Evolutionary conservation across 2,113 vertebrate species (phyloP).

Genomic region (Australoheros scitulus): DNA sequence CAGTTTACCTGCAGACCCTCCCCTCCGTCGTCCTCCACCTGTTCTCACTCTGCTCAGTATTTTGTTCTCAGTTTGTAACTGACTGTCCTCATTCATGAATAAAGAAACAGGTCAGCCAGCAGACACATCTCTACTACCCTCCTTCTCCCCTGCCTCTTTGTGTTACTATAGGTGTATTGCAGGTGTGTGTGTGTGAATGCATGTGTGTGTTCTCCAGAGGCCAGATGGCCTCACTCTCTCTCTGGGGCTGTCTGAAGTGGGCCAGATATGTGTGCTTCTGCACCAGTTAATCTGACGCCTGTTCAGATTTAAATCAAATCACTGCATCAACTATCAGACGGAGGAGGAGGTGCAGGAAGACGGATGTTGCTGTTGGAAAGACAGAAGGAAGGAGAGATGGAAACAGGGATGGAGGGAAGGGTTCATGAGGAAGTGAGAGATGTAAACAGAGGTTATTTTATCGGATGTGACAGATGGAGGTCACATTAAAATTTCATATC

Average conservation of each 20-base stretch:
- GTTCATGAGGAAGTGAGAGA: neutral
- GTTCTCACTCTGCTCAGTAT: neutral
- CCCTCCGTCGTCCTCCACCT: neutral
- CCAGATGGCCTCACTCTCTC: slow-evolving; percentile 54
- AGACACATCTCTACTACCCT: neutral
- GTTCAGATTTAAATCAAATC: slow-evolving; percentile 41
- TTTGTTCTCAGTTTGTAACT: slow-evolving; percentile 10
- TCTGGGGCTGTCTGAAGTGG: slow-evolving; percentile 41
- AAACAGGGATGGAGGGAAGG: neutral
- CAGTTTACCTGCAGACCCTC: neutral
- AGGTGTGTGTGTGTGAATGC: neutral
- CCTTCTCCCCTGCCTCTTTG: neutral
- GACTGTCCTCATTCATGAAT: slow-evolving; percentile 38
- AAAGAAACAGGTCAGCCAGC: slow-evolving; percentile 47
- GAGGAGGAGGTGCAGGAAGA: neutral
- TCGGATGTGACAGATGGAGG: slow-evolving; percentile 58
- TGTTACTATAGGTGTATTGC: neutral
- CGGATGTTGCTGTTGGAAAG: neutral
- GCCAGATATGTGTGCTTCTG: slow-evolving; percentile 55
- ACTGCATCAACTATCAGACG: slow-evolving; percentile 12
- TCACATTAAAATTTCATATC: slow-evolving; percentile 35
- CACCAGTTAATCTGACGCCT: slow-evolving; percentile 55
- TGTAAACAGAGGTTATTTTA: neutral
- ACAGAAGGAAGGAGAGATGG: neutral
- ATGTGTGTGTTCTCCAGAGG: slow-evolving; percentile 18